phyloP scores from a whole-genome alignment of 30 jellyfish, hydroid and myxozoan species.

The Phacellophora camtschatica region DNA sequence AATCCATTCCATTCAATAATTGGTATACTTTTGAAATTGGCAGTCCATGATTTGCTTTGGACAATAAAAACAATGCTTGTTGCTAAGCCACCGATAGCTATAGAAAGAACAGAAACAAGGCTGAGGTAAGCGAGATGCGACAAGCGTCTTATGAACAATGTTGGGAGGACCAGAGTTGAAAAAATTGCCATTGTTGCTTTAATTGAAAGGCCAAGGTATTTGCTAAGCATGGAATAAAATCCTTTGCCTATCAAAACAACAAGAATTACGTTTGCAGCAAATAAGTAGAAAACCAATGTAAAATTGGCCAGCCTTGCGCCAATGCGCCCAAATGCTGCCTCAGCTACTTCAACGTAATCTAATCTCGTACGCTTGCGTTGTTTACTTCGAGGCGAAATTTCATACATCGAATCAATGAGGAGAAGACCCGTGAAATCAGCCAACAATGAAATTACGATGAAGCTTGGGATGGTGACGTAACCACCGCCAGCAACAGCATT shows the following conservation, averaged over 20 bases:
- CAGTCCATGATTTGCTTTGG: constrained; percentile 38
- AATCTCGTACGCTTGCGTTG: constrained; percentile 37
- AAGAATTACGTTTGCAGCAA: constrained; percentile 34
- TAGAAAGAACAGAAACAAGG: constrained; percentile 33
- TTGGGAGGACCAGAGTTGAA: constrained; percentile 63
- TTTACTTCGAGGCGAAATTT: constrained; percentile 67
- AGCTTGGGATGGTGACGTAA: constrained; percentile 18
- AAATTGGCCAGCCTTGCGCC: constrained; percentile 48
- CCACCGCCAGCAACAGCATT: constrained; percentile 71
- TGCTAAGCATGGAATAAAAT: constrained; percentile 1
- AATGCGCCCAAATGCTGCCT: constrained; percentile 47
- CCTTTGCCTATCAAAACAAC: constrained; percentile 59
- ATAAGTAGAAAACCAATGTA: constrained; percentile 25
- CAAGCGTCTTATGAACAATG: constrained; percentile 56
- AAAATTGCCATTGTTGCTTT: constrained; percentile 33
- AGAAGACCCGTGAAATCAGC: constrained; percentile 59
- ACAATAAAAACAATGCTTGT: constrained; percentile 22
- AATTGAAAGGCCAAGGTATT: constrained; percentile 12
- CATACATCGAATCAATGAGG: constrained; percentile 81
- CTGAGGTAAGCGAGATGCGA: constrained; percentile 72
- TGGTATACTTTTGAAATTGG: constrained; percentile 39
- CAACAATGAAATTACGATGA: constrained; percentile 41
- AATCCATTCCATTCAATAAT: constrained; percentile 38
- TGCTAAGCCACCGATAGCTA: constrained; percentile 54
- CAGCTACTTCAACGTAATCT: constrained; percentile 63